These are phyloP conservation scores for Andricus quercusramuli DNA, from an alignment of 2,888 invertebrate species.

Conservation along the genomic window DNA sequence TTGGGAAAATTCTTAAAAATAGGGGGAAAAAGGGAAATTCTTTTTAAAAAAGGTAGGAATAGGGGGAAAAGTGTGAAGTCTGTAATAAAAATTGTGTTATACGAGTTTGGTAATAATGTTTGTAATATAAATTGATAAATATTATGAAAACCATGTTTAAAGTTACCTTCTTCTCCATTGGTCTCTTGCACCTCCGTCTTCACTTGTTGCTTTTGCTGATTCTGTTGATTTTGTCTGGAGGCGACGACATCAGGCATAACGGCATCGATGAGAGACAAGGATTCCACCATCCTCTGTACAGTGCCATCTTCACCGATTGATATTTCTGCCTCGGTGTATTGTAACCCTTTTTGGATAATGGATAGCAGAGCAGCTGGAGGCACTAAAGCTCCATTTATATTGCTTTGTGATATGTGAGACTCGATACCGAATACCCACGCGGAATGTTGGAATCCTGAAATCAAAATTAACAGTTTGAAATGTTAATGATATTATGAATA, in stretches of 20 bases:
- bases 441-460: constrained; percentile 96
- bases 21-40: no score
- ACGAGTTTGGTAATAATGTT: neutral
- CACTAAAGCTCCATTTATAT: constrained; percentile 98
- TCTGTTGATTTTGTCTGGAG: constrained; percentile 86
- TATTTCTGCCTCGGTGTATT: constrained; percentile 99
- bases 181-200: constrained; percentile 90
- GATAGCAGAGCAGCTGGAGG: constrained; percentile 97
- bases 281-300: constrained; percentile 93
- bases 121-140: constrained; percentile 25
- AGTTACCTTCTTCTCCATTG: constrained; percentile 89
- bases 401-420: constrained; percentile 98
- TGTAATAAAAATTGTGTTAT: no score
- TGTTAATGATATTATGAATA: neutral
- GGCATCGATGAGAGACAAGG: constrained; percentile 97
- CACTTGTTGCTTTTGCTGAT: constrained; percentile 88
- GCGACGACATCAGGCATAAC: constrained; percentile 96
- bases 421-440: constrained; percentile 99
- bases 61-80: no score
- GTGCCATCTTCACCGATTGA: constrained; percentile 95
- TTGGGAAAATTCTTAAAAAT: no score
- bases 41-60: no score
- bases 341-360: constrained; percentile 97
- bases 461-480: neutral
- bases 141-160: neutral